phyloP scores from a whole-genome alignment of 2,888 invertebrate species.

The Drosophila austrosaltans region DNA sequence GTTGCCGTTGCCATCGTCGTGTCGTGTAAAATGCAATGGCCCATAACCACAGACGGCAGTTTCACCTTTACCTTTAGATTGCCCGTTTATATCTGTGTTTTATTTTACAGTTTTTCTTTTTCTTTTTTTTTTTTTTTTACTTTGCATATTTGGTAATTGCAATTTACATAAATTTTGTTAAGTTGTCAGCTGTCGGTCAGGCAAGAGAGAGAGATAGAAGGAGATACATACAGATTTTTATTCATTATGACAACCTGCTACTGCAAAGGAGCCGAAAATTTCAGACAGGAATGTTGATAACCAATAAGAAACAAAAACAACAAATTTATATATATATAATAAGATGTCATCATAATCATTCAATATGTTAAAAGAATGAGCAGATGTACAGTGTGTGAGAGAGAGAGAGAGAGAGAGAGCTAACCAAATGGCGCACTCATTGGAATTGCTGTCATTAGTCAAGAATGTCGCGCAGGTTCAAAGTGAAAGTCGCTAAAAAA shows the following conservation, averaged over 20 bases:
- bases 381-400: not conserved
- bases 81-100: not conserved
- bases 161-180: conserved; percentile 62
- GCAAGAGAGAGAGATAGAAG: conserved; percentile 16
- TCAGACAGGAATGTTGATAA: no score
- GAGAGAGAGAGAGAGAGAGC: no score
- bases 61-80: conserved; percentile 11
- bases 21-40: conserved; percentile 40
- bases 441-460: conserved; percentile 45
- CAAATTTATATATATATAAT: conserved; percentile 38
- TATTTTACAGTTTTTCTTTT: not conserved
- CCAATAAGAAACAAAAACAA: conserved; percentile 1
- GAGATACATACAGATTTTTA: conserved; percentile 30
- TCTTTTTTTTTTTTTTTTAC: not conserved
- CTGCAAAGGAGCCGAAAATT: no score
- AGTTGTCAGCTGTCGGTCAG: conserved; percentile 63
- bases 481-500: conserved; percentile 52
- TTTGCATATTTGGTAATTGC: conserved; percentile 54
- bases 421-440: conserved; percentile 32
- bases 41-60: conserved; percentile 22
- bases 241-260: not conserved
- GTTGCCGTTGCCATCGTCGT: no score
- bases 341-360: conserved; percentile 60
- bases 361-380: conserved; percentile 44
- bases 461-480: conserved; percentile 61